These are phyloP conservation scores for Epinephelus coioides DNA, from an alignment of 2,797 vertebrate species.

Conservation along the genomic window DNA sequence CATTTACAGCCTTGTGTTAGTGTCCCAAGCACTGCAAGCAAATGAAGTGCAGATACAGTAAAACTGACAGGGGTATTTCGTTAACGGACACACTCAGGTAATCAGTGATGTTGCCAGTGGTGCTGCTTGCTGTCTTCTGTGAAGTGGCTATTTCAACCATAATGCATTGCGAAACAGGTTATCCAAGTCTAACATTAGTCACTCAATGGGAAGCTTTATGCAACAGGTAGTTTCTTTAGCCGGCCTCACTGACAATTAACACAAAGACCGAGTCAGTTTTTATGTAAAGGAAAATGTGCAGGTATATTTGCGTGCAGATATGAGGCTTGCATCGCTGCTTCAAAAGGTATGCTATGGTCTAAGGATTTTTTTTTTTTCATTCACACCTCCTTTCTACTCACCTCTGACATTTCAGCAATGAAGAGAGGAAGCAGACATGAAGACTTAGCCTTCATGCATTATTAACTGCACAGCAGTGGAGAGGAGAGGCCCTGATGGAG, in stretches of 20 bases:
- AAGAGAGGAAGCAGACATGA: constrained; percentile 63
- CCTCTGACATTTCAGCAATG: constrained; percentile 77
- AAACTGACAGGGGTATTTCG: too few relatives aligned
- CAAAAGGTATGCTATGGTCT: constrained; percentile 35
- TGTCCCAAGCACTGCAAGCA: too few relatives aligned
- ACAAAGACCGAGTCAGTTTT: too few relatives aligned
- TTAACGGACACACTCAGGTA: too few relatives aligned
- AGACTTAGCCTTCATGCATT: constrained; percentile 77
- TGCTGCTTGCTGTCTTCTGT: too few relatives aligned
- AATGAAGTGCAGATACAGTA: too few relatives aligned
- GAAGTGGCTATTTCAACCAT: too few relatives aligned
- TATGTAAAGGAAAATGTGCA: not conserved
- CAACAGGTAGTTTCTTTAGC: not conserved
- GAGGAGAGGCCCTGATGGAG: constrained; percentile 34
- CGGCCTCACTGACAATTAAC: too few relatives aligned
- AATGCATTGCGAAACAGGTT: too few relatives aligned
- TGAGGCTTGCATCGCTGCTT: constrained; percentile 2
- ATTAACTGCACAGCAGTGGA: constrained; percentile 65
- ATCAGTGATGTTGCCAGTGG: too few relatives aligned
- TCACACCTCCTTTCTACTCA: constrained; percentile 61
- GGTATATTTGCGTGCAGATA: not conserved
- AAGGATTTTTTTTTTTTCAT: constrained; percentile 16
- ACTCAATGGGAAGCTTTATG: not conserved
- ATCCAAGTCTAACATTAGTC: not conserved
- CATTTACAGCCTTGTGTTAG: too few relatives aligned